Conservation (phyloP, 2,888 invertebrate genomes). For the Pyrgus malvae region DNA sequence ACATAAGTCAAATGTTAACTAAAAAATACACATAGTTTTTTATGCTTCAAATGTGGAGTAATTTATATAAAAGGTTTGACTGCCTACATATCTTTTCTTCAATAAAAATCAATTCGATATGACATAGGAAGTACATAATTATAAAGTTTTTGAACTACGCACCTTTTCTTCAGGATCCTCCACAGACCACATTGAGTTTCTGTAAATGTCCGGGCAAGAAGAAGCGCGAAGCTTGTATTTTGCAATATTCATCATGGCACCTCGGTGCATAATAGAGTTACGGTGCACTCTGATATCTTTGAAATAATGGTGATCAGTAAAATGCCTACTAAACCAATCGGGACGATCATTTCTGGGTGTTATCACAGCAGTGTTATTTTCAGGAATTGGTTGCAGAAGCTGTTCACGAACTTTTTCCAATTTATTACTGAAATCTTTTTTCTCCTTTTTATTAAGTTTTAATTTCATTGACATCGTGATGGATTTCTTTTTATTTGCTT, state of each 20-base stretch:
- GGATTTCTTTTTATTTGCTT: slow-evolving; percentile 68
- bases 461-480: slow-evolving; percentile 85
- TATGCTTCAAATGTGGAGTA: too few relatives aligned
- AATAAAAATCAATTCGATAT: too few relatives aligned
- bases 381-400: slow-evolving; percentile 70
- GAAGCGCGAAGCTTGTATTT: slow-evolving; percentile 92
- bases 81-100: too few relatives aligned
- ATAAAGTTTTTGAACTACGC: too few relatives aligned
- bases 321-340: slow-evolving; percentile 76
- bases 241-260: slow-evolving; percentile 92
- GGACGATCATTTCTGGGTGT: slow-evolving; percentile 51
- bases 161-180: slow-evolving; percentile 86
- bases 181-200: slow-evolving; percentile 92
- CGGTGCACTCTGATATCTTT: slow-evolving; percentile 87
- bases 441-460: slow-evolving; percentile 66
- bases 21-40: too few relatives aligned
- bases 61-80: too few relatives aligned
- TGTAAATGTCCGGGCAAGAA: slow-evolving; percentile 96
- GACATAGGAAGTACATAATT: too few relatives aligned
- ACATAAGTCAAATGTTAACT: too few relatives aligned
- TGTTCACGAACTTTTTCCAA: slow-evolving; percentile 64
- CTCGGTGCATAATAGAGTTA: slow-evolving; percentile 93
- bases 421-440: slow-evolving; percentile 69
- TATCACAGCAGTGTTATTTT: slow-evolving; percentile 62
- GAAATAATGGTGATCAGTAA: slow-evolving; percentile 85